Evolutionary conservation across 2,113 vertebrate species (phyloP).

Genomic region (Bubo scandiacus): DNA sequence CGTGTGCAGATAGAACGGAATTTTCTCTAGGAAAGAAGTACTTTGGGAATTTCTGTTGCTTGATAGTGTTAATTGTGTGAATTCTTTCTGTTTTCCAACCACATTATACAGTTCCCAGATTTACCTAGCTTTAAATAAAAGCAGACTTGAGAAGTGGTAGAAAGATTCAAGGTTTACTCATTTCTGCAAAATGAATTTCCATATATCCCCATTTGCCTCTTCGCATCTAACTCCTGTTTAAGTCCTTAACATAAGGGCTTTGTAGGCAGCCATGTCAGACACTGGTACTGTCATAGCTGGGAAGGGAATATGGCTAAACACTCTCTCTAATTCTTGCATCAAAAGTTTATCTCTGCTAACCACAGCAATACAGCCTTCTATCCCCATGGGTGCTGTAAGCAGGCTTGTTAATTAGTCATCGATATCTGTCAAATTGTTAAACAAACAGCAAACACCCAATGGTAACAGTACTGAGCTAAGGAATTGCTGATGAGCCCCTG

Average conservation of each 20-base stretch:
- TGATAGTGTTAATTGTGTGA: neutral
- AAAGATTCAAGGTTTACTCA: neutral
- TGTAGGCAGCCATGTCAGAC: neutral
- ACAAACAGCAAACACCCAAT: neutral
- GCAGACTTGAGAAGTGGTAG: neutral
- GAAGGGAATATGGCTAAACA: neutral
- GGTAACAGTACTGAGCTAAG: neutral
- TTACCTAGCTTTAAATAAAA: neutral
- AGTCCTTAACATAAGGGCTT: neutral
- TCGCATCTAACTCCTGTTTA: neutral
- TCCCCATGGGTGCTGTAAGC: neutral
- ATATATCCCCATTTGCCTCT: neutral
- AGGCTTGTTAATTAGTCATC: constrained; percentile 25
- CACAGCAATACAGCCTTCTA: neutral
- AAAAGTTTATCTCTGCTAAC: neutral
- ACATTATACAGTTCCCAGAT: neutral
- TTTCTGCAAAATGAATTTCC: neutral
- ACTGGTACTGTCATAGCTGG: neutral
- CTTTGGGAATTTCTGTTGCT: neutral
- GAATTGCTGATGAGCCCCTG: constrained; percentile 1
- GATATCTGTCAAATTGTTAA: constrained; percentile 29
- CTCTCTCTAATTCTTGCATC: neutral
- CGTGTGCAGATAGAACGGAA: neutral
- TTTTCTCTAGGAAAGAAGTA: neutral
- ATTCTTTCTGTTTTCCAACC: neutral